These are phyloP conservation scores for Ladona fulva DNA, from an alignment of 1,140 invertebrate genomes.

Conservation along the genomic window DNA sequence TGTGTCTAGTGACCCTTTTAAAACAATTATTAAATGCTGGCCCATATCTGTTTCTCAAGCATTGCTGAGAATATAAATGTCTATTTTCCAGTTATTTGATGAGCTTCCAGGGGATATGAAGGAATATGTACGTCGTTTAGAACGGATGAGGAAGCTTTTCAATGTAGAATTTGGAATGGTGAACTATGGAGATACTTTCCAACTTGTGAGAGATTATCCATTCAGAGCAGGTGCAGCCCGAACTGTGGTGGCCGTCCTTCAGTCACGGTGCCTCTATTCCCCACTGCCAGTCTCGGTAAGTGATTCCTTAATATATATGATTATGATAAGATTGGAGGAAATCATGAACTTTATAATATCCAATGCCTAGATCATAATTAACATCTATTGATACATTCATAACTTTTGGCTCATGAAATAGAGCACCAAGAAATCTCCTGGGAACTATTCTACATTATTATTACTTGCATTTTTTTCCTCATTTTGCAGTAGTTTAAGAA, in stretches of 20 bases:
- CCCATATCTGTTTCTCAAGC: no score
- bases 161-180: constrained; percentile 34
- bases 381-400: no score
- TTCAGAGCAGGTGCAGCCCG: constrained; percentile 50
- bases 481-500: no score
- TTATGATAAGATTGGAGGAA: background rate
- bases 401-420: no score
- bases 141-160: constrained; percentile 21
- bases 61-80: background rate
- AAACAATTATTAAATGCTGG: no score
- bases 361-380: no score
- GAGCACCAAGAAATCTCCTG: no score
- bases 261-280: constrained; percentile 34
- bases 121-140: constrained; percentile 28
- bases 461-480: no score
- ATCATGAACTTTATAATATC: no score
- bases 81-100: constrained; percentile 28
- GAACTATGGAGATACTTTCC: constrained; percentile 40
- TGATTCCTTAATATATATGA: background rate
- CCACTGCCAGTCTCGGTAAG: constrained; percentile 19
- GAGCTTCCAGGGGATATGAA: constrained; percentile 27
- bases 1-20: no score
- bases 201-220: constrained; percentile 46
- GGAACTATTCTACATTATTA: no score
- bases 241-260: constrained; percentile 44